Evolutionary conservation across 2,113 vertebrate genomes (phyloP).

Genomic region (Lanius ludovicianus): DNA sequence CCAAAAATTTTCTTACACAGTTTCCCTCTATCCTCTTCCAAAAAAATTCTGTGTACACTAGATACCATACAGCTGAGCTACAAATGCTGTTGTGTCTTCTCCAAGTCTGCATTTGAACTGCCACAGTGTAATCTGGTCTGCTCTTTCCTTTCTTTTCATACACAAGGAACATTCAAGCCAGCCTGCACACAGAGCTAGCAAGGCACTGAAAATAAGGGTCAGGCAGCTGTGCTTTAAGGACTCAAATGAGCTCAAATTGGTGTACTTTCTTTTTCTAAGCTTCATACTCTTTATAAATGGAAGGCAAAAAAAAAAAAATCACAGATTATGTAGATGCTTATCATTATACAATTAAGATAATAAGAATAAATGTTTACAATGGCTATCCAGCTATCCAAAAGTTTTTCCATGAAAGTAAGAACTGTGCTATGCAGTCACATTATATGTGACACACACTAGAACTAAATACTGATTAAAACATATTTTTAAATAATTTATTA

Average conservation of each 20-base stretch:
- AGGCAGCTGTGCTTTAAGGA: background rate
- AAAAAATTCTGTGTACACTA: conserved; percentile 15
- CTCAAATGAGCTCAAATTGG: background rate
- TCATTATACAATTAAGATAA: background rate
- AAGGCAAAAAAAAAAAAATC: background rate
- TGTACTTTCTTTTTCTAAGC: background rate
- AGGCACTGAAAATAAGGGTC: conserved; percentile 5
- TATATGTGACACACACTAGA: background rate
- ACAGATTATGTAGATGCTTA: background rate
- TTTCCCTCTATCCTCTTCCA: conserved; percentile 34
- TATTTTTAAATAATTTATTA: background rate
- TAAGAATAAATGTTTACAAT: background rate
- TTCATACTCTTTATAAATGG: background rate
- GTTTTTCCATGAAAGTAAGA: background rate
- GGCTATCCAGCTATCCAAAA: background rate
- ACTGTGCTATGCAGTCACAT: background rate
- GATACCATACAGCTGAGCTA: conserved; percentile 48
- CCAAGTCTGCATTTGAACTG: conserved; percentile 21
- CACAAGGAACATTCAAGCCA: background rate
- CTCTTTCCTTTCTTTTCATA: background rate
- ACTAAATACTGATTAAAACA: background rate
- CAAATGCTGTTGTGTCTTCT: conserved; percentile 32
- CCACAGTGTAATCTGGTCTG: background rate
- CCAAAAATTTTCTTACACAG: conserved; percentile 53
- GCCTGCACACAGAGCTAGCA: conserved; percentile 10